Evolutionary conservation across 2,888 invertebrate genomes (phyloP).

Genomic region (Ecdyonurus torrentis): DNA sequence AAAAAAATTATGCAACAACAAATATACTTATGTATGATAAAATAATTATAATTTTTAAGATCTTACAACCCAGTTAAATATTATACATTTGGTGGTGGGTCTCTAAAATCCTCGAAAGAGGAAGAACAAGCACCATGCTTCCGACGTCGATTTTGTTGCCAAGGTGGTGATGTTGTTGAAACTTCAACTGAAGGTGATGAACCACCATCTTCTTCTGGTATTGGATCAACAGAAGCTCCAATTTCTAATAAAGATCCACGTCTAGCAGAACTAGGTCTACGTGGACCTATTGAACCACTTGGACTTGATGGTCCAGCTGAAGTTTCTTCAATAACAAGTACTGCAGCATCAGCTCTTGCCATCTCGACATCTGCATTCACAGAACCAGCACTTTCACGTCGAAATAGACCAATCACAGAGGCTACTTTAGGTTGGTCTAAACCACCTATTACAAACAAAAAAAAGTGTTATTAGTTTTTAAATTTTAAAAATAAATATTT

Average conservation of each 20-base stretch:
- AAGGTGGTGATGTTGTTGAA: not conserved
- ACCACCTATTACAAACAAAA: conserved; percentile 48
- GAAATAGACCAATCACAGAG: conserved; percentile 77
- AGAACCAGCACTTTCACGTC: conserved; percentile 64
- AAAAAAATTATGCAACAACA: too few species aligned
- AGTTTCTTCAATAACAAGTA: conserved; percentile 40
- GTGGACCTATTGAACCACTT: conserved; percentile 18
- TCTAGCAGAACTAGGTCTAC: conserved; percentile 29
- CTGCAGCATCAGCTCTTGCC: conserved; percentile 31
- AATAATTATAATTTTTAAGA: too few species aligned
- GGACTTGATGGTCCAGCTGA: conserved; percentile 7
- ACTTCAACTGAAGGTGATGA: conserved; percentile 67
- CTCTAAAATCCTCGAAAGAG: not conserved
- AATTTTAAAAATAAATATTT: too few species aligned
- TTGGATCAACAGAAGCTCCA: conserved; percentile 72
- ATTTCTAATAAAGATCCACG: conserved; percentile 71
- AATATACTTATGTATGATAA: too few species aligned
- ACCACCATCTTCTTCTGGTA: conserved; percentile 99
- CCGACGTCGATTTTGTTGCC: not conserved
- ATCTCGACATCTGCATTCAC: conserved; percentile 24
- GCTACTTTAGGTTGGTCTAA: conserved; percentile 71
- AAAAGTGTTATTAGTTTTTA: too few species aligned
- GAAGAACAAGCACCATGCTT: not conserved
- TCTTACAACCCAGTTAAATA: not conserved
- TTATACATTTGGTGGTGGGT: not conserved